Conservation (phyloP, 53 echinoderm and acorn worm species). For the Crossaster papposus region DNA sequence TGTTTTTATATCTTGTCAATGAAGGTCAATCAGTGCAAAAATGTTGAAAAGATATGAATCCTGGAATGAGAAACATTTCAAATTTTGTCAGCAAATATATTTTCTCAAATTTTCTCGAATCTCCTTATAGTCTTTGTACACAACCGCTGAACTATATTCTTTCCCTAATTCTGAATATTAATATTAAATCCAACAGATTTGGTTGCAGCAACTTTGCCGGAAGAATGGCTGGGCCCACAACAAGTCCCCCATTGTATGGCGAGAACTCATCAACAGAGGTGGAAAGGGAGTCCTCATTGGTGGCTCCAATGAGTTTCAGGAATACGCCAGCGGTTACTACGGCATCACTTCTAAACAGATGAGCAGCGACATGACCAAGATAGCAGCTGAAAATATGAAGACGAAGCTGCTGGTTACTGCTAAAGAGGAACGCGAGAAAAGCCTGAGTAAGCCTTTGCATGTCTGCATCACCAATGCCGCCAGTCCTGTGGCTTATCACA, state of each 20-base stretch:
- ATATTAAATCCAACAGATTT: slow-evolving; percentile 63
- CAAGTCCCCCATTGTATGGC: slow-evolving; percentile 93
- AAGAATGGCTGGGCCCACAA: slow-evolving; percentile 87
- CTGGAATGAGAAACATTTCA: too few species aligned
- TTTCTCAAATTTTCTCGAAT: too few species aligned
- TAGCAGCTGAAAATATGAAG: slow-evolving; percentile 79
- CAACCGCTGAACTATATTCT: too few species aligned
- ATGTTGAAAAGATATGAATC: too few species aligned
- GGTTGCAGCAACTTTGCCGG: slow-evolving; percentile 75
- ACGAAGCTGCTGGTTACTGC: slow-evolving; percentile 74
- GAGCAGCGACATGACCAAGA: slow-evolving; percentile 91
- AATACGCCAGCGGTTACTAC: slow-evolving; percentile 94
- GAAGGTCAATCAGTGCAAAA: too few species aligned
- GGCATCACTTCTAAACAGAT: slow-evolving; percentile 82
- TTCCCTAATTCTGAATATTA: neutral
- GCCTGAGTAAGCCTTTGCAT: slow-evolving; percentile 88
- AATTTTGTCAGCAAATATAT: too few species aligned
- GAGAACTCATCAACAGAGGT: slow-evolving; percentile 90
- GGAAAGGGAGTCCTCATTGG: slow-evolving; percentile 95
- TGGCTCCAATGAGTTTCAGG: slow-evolving; percentile 97
- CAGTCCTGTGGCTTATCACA: slow-evolving; percentile 82
- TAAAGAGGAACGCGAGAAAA: slow-evolving; percentile 78
- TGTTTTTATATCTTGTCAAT: too few species aligned
- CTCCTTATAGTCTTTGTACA: too few species aligned
- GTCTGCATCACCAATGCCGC: slow-evolving; percentile 92